These are phyloP conservation scores for Calyptomena viridis DNA, from an alignment of 2,113 vertebrate genomes.

Conservation along the genomic window DNA sequence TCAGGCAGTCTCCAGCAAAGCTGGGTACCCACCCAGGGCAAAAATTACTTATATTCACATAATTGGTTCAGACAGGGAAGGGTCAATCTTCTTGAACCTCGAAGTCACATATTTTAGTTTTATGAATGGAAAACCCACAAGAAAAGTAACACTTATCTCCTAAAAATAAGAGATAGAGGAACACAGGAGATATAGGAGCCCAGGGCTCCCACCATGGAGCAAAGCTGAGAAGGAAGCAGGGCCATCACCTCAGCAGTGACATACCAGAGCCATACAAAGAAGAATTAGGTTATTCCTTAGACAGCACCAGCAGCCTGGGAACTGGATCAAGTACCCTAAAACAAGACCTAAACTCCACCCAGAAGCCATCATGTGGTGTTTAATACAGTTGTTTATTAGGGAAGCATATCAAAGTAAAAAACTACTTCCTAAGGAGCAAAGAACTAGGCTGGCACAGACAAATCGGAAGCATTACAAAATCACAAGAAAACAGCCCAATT, in stretches of 20 bases:
- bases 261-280: neutral
- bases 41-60: neutral
- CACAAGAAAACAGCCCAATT: neutral
- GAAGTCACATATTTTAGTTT: neutral
- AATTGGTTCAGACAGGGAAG: neutral
- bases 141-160: neutral
- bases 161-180: neutral
- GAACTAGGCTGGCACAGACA: neutral
- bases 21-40: neutral
- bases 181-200: neutral
- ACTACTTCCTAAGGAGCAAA: neutral
- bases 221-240: neutral
- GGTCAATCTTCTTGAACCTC: neutral
- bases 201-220: neutral
- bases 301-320: neutral
- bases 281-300: neutral
- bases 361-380: neutral
- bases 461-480: conserved; percentile 9
- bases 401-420: neutral
- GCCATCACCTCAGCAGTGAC: neutral
- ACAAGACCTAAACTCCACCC: neutral
- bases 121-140: neutral
- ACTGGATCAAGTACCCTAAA: neutral
- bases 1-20: neutral
- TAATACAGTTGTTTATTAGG: neutral